Percentiles rank a stretch among this genome's conserved stretches.
Evolutionary conservation across 2,797 vertebrate species (phyloP).

Genomic region (Acanthurus lineatus): DNA sequence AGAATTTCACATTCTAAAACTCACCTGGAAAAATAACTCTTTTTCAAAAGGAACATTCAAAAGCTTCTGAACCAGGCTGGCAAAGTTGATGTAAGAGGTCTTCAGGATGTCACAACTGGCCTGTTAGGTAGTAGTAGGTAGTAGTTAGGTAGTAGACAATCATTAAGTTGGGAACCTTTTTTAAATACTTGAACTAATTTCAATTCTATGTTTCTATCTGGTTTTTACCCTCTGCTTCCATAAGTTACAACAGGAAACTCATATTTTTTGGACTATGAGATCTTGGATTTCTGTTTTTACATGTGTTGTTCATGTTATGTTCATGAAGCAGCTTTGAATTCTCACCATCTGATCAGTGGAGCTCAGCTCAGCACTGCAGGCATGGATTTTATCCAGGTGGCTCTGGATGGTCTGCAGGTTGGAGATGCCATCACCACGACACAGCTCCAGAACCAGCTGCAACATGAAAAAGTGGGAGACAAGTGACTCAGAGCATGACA

Average conservation of each 20-base stretch:
- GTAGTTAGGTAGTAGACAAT: constrained; percentile 12
- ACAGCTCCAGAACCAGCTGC: constrained; percentile 78
- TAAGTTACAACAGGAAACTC: too few relatives aligned
- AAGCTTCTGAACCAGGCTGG: constrained; percentile 71
- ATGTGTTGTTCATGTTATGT: background rate
- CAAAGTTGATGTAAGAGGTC: constrained; percentile 72
- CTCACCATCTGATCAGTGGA: constrained; percentile 55
- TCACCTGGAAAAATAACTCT: constrained; percentile 74
- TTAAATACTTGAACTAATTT: background rate
- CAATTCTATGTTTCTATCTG: background rate
- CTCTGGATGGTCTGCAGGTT: constrained; percentile 70
- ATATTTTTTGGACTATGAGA: background rate
- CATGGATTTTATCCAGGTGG: constrained; percentile 76
- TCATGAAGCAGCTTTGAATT: background rate
- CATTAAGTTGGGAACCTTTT: background rate
- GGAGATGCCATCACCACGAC: constrained; percentile 58
- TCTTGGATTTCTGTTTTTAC: background rate
- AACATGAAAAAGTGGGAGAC: background rate
- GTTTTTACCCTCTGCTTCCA: too few relatives aligned
- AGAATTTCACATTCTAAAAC: constrained; percentile 4
- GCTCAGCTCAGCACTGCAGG: constrained; percentile 63
- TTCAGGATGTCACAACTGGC: constrained; percentile 57
- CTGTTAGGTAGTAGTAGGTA: constrained; percentile 51
- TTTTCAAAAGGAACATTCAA: constrained; percentile 73
- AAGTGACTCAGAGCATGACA: background rate